Percentiles rank a stretch among this genome's conserved stretches.
These are phyloP conservation scores for Trypoxylon attenuatum DNA, from an alignment of 2,888 invertebrate genomes.

Conservation along the genomic window DNA sequence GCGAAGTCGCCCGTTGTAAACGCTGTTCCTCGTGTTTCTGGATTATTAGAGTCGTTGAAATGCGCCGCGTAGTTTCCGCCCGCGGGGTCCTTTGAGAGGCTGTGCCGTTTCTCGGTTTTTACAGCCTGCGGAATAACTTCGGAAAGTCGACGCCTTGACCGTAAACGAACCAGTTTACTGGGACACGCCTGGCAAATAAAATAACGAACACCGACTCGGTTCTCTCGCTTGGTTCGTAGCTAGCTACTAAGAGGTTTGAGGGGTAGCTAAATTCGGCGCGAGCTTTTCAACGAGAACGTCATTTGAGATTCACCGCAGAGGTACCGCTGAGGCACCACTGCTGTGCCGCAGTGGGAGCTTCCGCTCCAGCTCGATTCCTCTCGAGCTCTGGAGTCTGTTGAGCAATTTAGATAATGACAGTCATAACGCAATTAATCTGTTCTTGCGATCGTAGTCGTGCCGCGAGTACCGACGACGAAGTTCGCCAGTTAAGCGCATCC, in stretches of 20 bases:
- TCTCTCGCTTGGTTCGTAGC: slow-evolving; percentile 20
- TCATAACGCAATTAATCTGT: slow-evolving; percentile 47
- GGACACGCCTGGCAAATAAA: slow-evolving; percentile 20
- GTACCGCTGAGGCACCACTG: neutral
- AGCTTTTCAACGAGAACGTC: neutral
- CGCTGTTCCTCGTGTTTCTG: neutral
- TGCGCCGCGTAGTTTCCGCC: neutral
- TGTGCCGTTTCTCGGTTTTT: neutral
- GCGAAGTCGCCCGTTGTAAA: neutral
- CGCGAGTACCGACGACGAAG: neutral
- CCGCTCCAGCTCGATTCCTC: neutral
- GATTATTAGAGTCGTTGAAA: neutral
- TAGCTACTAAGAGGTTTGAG: neutral
- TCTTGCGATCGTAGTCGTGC: slow-evolving; percentile 38
- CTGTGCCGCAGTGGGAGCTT: neutral
- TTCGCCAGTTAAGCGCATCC: too few relatives aligned
- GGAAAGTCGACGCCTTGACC: slow-evolving; percentile 7
- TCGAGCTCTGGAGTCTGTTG: neutral
- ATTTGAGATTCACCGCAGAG: neutral
- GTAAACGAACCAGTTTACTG: neutral
- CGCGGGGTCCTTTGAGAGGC: neutral
- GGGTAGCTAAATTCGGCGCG: neutral
- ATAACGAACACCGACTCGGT: slow-evolving; percentile 11
- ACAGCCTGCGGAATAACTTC: slow-evolving; percentile 2
- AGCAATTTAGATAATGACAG: slow-evolving; percentile 38